These are phyloP conservation scores for Ichneumon xanthorius DNA, from an alignment of 2,888 invertebrate species.

Conservation along the genomic window DNA sequence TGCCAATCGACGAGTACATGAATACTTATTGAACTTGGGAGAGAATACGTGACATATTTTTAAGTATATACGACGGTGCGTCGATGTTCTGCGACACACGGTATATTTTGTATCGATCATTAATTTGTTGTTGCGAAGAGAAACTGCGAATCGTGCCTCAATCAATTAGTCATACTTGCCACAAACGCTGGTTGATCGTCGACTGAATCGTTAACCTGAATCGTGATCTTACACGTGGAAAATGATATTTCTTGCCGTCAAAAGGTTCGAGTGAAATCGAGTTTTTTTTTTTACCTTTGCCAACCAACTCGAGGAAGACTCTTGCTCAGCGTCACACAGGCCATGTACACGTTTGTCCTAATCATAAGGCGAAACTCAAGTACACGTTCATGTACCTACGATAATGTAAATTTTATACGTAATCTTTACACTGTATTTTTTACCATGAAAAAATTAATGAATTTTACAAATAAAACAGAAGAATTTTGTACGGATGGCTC, in stretches of 20 bases:
- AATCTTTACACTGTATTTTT: conserved; percentile 66
- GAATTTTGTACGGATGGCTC: conserved; percentile 27
- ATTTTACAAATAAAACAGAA: conserved; percentile 59
- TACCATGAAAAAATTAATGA: conserved; percentile 38
- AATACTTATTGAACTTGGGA: conserved; percentile 18
- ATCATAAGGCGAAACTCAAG: conserved; percentile 46
- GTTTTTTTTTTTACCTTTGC: conserved; percentile 19
- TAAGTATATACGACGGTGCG: conserved; percentile 22
- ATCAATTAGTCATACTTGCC: conserved; percentile 41
- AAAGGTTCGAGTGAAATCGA: conserved; percentile 12
- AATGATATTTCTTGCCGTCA: conserved; percentile 49
- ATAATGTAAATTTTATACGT: conserved; percentile 64
- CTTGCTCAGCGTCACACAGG: conserved; percentile 25
- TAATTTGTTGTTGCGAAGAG: not conserved
- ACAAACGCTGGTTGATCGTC: conserved; percentile 12
- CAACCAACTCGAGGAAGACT: conserved; percentile 12
- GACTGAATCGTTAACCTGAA: conserved; percentile 21
- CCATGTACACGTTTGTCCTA: conserved; percentile 44
- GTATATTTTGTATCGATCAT: conserved; percentile 10
- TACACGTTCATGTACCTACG: conserved; percentile 56
- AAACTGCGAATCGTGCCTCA: conserved; percentile 20
- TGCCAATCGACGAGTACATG: conserved; percentile 42
- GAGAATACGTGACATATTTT: conserved; percentile 59
- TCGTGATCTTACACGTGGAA: conserved; percentile 7
- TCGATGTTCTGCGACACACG: conserved; percentile 29